phyloP scores from a whole-genome alignment of 1,140 invertebrate genomes.

The Calliopsis andreniformis region DNA sequence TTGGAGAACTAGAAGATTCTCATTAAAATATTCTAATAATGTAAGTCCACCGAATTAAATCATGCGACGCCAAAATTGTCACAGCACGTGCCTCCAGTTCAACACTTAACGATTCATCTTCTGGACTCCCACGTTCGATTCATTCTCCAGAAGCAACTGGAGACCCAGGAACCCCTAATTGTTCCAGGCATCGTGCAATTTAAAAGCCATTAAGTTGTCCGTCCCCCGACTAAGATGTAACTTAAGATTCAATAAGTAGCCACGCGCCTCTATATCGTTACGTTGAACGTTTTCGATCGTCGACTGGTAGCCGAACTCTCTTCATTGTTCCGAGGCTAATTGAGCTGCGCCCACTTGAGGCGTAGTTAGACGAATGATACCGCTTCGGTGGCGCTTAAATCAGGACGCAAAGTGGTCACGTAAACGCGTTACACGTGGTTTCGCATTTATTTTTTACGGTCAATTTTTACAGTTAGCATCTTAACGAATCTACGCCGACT shows the following conservation, averaged over 20 bases:
- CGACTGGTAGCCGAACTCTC: conserved; percentile 53
- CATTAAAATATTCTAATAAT: too few species aligned
- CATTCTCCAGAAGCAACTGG: too few species aligned
- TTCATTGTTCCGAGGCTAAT: conserved; percentile 55
- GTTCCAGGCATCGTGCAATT: conserved; percentile 8
- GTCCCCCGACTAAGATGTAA: conserved; percentile 28
- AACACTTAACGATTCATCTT: too few species aligned
- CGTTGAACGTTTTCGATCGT: conserved; percentile 43
- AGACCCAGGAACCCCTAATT: conserved; percentile 4
- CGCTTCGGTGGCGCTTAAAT: conserved; percentile 52
- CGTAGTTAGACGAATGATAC: conserved; percentile 39
- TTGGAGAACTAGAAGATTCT: too few species aligned
- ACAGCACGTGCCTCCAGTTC: too few species aligned
- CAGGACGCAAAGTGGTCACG: conserved; percentile 46
- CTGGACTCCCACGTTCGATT: too few species aligned
- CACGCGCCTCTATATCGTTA: conserved; percentile 43
- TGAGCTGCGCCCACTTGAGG: conserved; percentile 55
- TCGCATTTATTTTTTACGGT: conserved; percentile 37
- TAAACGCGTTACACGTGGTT: conserved; percentile 49
- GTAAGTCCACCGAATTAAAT: too few species aligned
- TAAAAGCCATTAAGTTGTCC: conserved; percentile 7
- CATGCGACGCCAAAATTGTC: too few species aligned
- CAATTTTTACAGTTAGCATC: conserved; percentile 49
- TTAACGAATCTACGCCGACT: neutral
- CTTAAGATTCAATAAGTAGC: conserved; percentile 32